These are phyloP conservation scores for Brachionus sp. DNA, from an alignment of 1,140 invertebrate species.

Conservation along the genomic window DNA sequence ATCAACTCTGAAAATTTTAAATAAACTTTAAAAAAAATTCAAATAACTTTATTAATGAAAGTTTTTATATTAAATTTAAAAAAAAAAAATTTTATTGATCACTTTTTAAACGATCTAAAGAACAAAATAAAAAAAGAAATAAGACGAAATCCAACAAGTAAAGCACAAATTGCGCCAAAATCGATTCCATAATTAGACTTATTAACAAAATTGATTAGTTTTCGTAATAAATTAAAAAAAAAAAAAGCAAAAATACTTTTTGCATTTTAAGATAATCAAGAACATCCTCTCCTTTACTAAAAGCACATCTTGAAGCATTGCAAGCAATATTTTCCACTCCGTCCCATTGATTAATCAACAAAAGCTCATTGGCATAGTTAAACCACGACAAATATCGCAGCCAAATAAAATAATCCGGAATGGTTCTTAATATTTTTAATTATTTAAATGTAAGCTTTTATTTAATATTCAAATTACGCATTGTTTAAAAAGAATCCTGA, in stretches of 20 bases:
- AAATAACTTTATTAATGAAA: no score
- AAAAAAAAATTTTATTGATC: no score
- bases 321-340: slow-evolving; percentile 1
- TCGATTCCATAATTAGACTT: slow-evolving; percentile 31
- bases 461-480: neutral
- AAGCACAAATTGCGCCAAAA: neutral
- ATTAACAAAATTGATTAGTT: neutral
- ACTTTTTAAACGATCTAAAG: slow-evolving; percentile 39
- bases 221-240: neutral
- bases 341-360: slow-evolving; percentile 44
- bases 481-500: slow-evolving; percentile 45
- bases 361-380: slow-evolving; percentile 39
- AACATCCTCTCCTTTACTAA: neutral
- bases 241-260: slow-evolving; percentile 30
- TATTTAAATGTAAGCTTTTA: neutral
- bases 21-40: no score
- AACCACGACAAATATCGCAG: slow-evolving; percentile 45
- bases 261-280: slow-evolving; percentile 23
- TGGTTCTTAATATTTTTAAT: neutral
- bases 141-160: slow-evolving; percentile 37
- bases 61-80: no score
- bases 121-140: slow-evolving; percentile 39
- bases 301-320: neutral
- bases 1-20: no score
- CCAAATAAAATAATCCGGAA: slow-evolving; percentile 44